Evolutionary conservation across 2,888 invertebrate genomes (phyloP), one percentile per base, ranked within the genome.

Genomic region (Scelioninae gen. 2): DNA sequence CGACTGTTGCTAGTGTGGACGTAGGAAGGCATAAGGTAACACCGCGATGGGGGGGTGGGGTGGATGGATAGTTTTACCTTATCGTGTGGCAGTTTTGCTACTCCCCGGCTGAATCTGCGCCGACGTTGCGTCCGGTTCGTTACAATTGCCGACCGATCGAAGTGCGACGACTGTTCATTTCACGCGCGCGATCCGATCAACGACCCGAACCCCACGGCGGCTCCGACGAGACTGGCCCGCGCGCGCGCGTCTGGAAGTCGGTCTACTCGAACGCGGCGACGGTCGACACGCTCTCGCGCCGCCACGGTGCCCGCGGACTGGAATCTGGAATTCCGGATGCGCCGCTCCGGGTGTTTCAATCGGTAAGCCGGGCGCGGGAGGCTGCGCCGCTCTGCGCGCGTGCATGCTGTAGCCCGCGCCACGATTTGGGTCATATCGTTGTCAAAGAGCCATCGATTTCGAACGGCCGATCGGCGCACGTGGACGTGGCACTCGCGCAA

Each of bases 221-320:
- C 22, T 58, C 45, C 45, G 57, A 58, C 57, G 45, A 58, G 31
- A 58, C 57, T 45, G 57, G 37, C 43, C n/a, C n/a, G n/a, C n/a
- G n/a, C n/a, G n/a, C n/a, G n/a, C n/a, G n/a, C n/a, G n/a, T n/a
- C n/a, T n/a, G n/a, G n/a, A n/a, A n/a, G n/a, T n/a, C n/a, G n/a
- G n/a, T n/a, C n/a, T n/a, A n/a, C n/a, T n/a, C n/a, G n/a, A n/a
- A n/a, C n/a, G n/a, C n/a, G n/a, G n/a, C n/a, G n/a, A n/a, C n/a
- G n/a, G n/a, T n/a, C n/a, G n/a, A n/a, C n/a, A 35, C 52, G 52
- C 19, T 15, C 43, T 10, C 43, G 43, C 18, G n/a, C 43, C 18
- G 43, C 43, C 41, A 37, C 16, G 41, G 41, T 5, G 4, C 6
- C 6, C 6, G 11, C 41, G 18, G 9, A 43, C n/a, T n/a, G n/a